Evolutionary conservation across 1,140 invertebrate species (phyloP), one percentile per base, ranked within the genome.

Genomic region (Scaptomyza hsui): DNA sequence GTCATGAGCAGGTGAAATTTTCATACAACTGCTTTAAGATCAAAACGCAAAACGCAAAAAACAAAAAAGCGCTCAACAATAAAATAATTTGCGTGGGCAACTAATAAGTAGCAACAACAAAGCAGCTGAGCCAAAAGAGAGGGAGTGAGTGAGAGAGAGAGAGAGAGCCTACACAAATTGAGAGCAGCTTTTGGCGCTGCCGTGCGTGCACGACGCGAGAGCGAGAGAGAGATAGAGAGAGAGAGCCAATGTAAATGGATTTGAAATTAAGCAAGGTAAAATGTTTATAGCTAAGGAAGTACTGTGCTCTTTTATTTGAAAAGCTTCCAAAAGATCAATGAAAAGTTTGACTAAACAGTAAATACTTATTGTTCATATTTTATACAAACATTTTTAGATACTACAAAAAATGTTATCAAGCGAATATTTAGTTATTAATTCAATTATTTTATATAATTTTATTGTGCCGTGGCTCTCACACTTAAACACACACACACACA

Each of bases 51-150:
- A 48, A 52, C n/a, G n/a, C 2, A 37, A 37, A 52, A 12, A 32
- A 19, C 47, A 69, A 13, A 13, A 16, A 62, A 52, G 63, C 55
- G 26, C 49, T 70, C 35, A 49, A 44, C 51, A 70, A 70, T 63
- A 16, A 63, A 70, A 70, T 56, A 56, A 64, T 64, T 70, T 70
- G 67, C 60, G 67, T 70, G 67, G 67, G 67, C 67, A n/a, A 37
- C 26, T 7, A 63, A 15, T 19, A 39, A 47, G 41, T 59, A 62
- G 48, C 24, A 45, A 1, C 39, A 21, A 5, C 19, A 61, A 51
- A 26, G 51, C 51, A 65, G 51, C 49, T 13, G 13, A 67, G 56
- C 53, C 45, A 37, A 32, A 21, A 44, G 10, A 44, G 6, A n/a
- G 10, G 16, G 51, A 37, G 51, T 10, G 60, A 44, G 49, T 35